These are phyloP conservation scores for Stenotaenia linearis DNA, from an alignment of 2,888 invertebrate species.

Conservation along the genomic window DNA sequence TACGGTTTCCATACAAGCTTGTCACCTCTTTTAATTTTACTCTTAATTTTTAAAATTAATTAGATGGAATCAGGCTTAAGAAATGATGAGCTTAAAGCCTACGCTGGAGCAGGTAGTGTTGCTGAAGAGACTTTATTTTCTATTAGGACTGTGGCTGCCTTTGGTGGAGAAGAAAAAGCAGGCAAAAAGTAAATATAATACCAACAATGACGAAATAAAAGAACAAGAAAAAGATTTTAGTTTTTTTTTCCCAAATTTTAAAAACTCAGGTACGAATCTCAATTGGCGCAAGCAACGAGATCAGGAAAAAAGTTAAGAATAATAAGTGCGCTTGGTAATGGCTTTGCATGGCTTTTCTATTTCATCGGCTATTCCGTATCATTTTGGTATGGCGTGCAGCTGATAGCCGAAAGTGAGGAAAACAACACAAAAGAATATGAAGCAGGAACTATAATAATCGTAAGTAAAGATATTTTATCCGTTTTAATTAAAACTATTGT, in stretches of 20 bases:
- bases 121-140: constrained; percentile 43
- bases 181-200: constrained; percentile 41
- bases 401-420: constrained; percentile 60
- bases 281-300: constrained; percentile 58
- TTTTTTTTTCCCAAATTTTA: not conserved
- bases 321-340: constrained; percentile 64
- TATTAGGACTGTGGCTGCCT: constrained; percentile 42
- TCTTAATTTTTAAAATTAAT: not conserved
- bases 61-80: constrained; percentile 41
- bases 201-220: not conserved
- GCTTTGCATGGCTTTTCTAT: constrained; percentile 63
- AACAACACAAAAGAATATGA: constrained; percentile 58
- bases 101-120: constrained; percentile 45
- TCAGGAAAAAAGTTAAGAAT: constrained; percentile 62
- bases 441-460: constrained; percentile 65
- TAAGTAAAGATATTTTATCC: too few species aligned
- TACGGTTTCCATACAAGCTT: too few species aligned
- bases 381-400: constrained; percentile 71
- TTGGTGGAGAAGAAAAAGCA: constrained; percentile 42
- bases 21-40: too few species aligned
- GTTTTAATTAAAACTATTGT: too few species aligned
- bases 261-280: constrained; percentile 56
- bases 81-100: constrained; percentile 46
- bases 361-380: constrained; percentile 66
- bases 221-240: too few species aligned